phyloP scores from a whole-genome alignment of 1,140 invertebrate genomes.

The Eumeta japonica region DNA sequence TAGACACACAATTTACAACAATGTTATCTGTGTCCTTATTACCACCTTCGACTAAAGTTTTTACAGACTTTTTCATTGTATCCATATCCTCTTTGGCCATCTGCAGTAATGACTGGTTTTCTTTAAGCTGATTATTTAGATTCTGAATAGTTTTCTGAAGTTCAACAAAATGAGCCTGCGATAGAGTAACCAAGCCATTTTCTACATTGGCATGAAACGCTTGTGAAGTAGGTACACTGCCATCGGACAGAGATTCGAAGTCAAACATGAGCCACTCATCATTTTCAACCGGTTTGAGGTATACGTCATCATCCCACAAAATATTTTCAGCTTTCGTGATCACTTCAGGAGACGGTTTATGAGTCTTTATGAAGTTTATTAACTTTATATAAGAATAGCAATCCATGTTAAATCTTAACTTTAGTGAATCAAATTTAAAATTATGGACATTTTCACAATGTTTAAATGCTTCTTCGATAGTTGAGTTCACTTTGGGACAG shows the following conservation, averaged over 20 bases:
- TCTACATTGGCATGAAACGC: slow-evolving; percentile 60
- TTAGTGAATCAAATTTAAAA: slow-evolving; percentile 69
- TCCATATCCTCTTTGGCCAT: slow-evolving; percentile 64
- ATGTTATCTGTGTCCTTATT: slow-evolving; percentile 27
- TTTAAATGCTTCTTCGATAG: slow-evolving; percentile 57
- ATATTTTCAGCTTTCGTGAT: slow-evolving; percentile 56
- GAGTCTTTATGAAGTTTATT: slow-evolving; percentile 79
- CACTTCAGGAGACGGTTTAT: slow-evolving; percentile 59
- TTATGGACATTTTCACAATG: slow-evolving; percentile 64
- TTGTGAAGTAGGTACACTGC: slow-evolving; percentile 39
- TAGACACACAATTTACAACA: slow-evolving; percentile 46
- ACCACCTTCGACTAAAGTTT: slow-evolving; percentile 55
- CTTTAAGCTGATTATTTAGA: slow-evolving; percentile 54
- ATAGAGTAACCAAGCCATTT: slow-evolving; percentile 63
- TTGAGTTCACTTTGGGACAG: slow-evolving; percentile 53
- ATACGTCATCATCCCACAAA: slow-evolving; percentile 75
- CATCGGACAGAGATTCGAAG: slow-evolving; percentile 42
- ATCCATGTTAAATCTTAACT: slow-evolving; percentile 73
- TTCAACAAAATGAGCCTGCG: slow-evolving; percentile 64
- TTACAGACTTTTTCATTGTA: slow-evolving; percentile 66
- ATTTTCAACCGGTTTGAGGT: slow-evolving; percentile 75
- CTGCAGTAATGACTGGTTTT: slow-evolving; percentile 58
- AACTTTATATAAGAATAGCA: slow-evolving; percentile 85
- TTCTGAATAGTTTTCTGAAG: slow-evolving; percentile 63
- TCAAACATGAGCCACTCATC: slow-evolving; percentile 84